A percentile compares a stretch with the other conserved stretches of the same genome.
Evolutionary conservation across 1,140 invertebrate species (phyloP).

Genomic region (Cydia amplana): DNA sequence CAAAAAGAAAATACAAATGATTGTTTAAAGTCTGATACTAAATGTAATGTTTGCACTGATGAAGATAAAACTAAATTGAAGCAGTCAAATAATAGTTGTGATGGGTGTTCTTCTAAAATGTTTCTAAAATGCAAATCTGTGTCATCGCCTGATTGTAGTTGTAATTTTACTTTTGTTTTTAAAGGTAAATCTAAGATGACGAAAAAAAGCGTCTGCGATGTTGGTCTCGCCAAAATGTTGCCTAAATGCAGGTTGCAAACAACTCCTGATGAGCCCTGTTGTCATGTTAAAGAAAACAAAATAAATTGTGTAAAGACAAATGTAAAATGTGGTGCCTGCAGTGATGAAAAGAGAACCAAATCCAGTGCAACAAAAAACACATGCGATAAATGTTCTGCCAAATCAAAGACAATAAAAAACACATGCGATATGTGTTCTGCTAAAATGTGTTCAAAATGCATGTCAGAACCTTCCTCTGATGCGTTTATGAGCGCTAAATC

Average conservation of each 20-base stretch:
- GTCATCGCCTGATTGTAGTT: no score
- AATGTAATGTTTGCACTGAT: background rate
- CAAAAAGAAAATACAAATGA: background rate
- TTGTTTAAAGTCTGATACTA: background rate
- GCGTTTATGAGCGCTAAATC: no score
- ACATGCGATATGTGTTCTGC: background rate
- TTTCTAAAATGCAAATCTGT: background rate
- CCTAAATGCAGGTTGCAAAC: no score
- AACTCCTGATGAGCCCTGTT: no score
- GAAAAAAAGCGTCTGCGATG: no score
- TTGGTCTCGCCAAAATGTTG: no score
- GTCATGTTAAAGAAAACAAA: no score
- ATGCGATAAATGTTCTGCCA: background rate
- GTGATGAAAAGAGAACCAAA: background rate
- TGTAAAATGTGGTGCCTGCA: no score
- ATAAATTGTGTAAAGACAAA: no score
- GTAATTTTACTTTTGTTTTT: no score
- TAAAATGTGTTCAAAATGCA: background rate
- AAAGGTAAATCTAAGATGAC: no score
- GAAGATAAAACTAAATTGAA: background rate
- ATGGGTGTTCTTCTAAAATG: background rate
- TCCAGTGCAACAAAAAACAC: background rate
- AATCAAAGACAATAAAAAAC: background rate
- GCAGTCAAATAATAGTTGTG: background rate
- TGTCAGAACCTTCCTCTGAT: background rate